Percentiles rank a stretch among this genome's conserved stretches.
Conservation (phyloP, 1,140 invertebrate species). For the Bradysia coprophila region DNA sequence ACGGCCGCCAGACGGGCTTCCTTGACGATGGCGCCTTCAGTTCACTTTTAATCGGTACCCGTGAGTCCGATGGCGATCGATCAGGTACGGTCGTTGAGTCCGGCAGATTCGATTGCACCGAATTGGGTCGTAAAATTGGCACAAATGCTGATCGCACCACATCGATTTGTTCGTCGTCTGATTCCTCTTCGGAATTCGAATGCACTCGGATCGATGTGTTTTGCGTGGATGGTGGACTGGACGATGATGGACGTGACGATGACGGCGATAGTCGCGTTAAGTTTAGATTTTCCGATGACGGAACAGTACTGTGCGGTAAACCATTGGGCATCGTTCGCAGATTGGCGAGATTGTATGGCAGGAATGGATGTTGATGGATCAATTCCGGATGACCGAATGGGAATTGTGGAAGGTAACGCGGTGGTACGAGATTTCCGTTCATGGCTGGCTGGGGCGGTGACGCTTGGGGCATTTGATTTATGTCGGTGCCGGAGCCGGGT, state of each 20-base stretch:
- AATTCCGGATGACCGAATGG: constrained; percentile 12
- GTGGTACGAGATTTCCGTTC: constrained; percentile 17
- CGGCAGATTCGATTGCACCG: constrained; percentile 29
- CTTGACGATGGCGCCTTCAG: constrained; percentile 37
- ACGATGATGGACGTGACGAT: constrained; percentile 30
- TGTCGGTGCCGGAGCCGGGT: constrained; percentile 10
- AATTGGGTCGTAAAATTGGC: constrained; percentile 24
- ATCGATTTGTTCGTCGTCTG: constrained; percentile 43
- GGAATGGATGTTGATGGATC: constrained; percentile 15
- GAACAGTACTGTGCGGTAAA: constrained; percentile 13
- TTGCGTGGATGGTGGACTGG: constrained; percentile 26
- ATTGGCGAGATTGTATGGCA: constrained; percentile 23
- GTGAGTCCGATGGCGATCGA: constrained; percentile 14
- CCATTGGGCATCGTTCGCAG: constrained; percentile 24
- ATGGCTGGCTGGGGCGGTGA: constrained; percentile 12
- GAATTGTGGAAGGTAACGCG: constrained; percentile 27
- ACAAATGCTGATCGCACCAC: constrained; percentile 58
- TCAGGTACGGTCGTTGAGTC: constrained; percentile 33
- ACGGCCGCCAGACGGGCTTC: constrained; percentile 50
- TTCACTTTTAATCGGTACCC: constrained; percentile 25
- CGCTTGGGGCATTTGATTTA: constrained; percentile 4
- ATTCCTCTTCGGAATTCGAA: constrained; percentile 33
- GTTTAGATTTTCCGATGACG: constrained; percentile 10
- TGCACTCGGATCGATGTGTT: constrained; percentile 27
- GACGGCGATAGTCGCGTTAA: constrained; percentile 30